phyloP scores from a whole-genome alignment of 2,888 invertebrate species.

The Plemyria rubiginata region DNA sequence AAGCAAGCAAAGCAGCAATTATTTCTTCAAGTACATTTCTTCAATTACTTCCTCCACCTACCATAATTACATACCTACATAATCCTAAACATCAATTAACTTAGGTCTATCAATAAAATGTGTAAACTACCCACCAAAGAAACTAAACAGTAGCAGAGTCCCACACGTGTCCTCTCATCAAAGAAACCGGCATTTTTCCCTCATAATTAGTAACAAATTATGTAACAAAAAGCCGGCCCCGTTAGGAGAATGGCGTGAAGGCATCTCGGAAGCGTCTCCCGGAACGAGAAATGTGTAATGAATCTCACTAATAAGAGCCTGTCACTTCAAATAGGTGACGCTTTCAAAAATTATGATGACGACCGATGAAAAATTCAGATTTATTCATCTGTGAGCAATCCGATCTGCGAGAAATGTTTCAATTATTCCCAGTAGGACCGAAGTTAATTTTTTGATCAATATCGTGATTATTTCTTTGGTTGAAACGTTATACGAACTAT shows the following conservation, averaged over 20 bases:
- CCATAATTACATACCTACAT: not conserved
- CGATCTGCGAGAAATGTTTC: not conserved
- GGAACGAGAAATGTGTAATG: slow-evolving; percentile 49
- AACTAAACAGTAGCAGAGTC: slow-evolving; percentile 34
- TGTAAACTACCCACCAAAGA: slow-evolving; percentile 47
- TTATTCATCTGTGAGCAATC: slow-evolving; percentile 19
- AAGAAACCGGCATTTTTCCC: slow-evolving; percentile 58
- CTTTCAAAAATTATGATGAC: slow-evolving; percentile 13
- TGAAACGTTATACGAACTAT: too few species aligned
- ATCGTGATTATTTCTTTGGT: too few species aligned
- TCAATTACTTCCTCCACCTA: slow-evolving; percentile 20
- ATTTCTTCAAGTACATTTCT: not conserved
- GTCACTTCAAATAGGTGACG: slow-evolving; percentile 33
- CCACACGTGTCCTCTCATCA: slow-evolving; percentile 53
- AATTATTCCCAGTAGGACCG: not conserved
- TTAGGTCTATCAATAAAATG: slow-evolving; percentile 49
- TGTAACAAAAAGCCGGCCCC: slow-evolving; percentile 51
- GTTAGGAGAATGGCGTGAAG: slow-evolving; percentile 48
- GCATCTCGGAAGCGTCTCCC: slow-evolving; percentile 48
- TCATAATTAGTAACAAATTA: slow-evolving; percentile 76
- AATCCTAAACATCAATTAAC: slow-evolving; percentile 22
- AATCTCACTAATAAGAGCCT: slow-evolving; percentile 44
- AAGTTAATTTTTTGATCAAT: too few species aligned
- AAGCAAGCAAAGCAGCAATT: not conserved
- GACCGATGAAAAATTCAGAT: slow-evolving; percentile 26